phyloP scores from a whole-genome alignment of 2,113 vertebrate species.

The Antechinus stuartii region DNA sequence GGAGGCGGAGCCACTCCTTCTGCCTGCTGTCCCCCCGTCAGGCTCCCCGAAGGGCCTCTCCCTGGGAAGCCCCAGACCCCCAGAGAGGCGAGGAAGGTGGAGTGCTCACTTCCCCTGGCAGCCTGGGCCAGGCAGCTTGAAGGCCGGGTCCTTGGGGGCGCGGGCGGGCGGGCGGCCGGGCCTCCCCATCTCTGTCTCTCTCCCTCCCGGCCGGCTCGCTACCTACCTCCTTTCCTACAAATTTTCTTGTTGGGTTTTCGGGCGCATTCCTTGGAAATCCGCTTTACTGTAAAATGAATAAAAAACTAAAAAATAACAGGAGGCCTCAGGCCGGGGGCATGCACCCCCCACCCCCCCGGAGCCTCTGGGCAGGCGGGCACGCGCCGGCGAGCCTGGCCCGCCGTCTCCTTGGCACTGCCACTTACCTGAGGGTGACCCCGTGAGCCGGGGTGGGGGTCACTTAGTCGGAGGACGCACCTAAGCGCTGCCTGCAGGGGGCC shows the following conservation, averaged over 20 bases:
- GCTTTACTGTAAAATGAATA: constrained; percentile 99
- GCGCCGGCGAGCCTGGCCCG: constrained; percentile 80
- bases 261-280: constrained; percentile 99
- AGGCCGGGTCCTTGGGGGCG: constrained; percentile 66
- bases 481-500: constrained; percentile 63
- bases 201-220: constrained; percentile 88
- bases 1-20: constrained; percentile 57
- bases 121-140: constrained; percentile 63
- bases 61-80: constrained; percentile 44
- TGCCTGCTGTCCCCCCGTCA: constrained; percentile 47
- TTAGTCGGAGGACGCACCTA: constrained; percentile 80
- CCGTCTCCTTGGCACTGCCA: constrained; percentile 82
- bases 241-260: constrained; percentile 99
- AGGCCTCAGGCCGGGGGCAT: constrained; percentile 96
- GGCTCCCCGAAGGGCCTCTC: constrained; percentile 41
- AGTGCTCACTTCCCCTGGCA: constrained; percentile 61
- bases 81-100: not conserved
- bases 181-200: constrained; percentile 84
- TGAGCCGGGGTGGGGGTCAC: constrained; percentile 70
- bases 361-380: constrained; percentile 77
- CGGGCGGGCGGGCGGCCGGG: constrained; percentile 75
- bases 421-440: constrained; percentile 83
- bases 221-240: constrained; percentile 99
- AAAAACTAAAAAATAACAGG: constrained; percentile 99
- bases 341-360: constrained; percentile 85